Evolutionary conservation across 1,140 invertebrate species (phyloP), one percentile per base, ranked within the genome.

Genomic region (Copidosoma floridanum): DNA sequence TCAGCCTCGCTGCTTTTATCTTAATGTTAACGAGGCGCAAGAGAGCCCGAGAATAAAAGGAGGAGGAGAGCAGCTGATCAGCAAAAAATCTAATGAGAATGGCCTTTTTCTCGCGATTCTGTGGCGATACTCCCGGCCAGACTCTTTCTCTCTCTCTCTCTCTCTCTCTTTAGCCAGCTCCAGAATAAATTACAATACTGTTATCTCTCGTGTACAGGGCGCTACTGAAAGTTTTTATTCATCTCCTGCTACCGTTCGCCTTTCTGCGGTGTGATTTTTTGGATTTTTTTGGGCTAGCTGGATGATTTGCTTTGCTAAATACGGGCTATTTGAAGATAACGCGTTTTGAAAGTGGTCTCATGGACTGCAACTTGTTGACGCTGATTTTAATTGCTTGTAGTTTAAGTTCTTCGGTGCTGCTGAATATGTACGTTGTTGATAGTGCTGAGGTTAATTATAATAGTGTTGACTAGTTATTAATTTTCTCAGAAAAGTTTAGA

Each of bases 1-100:
- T n/a, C n/a, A n/a, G n/a, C n/a, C n/a, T 1, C 10, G n/a, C 23
- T 44, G 2, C 27, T 3, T 41, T 59, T 59, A 59, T 59, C 57
- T 59, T 47, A 59, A 59, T 53, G 52, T 59, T 37, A 53, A 52
- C 57, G 37, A 52, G 48, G 7, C 37, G 35, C 2, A 29, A 14
- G 3, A 10, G 12, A n/a, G n/a, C n/a, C n/a, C n/a, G n/a, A n/a
- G n/a, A n/a, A n/a, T n/a, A n/a, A n/a, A n/a, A 18, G 5, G 41
- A 23, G 20, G 10, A 11, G 2, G 21, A 37, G 26, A 43, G 23
- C n/a, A 23, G 14, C 44, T 8, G 48, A 53, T 60, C 41, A 29
- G 23, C 16, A 55, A 61, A 54, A 48, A 54, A 54, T 40, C 43
- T 48, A 38, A 54, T 18, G 29, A 47, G 50, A 46, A n/a, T 10